Conservation (phyloP, 2,797 vertebrate species). For the Karalla daura region DNA sequence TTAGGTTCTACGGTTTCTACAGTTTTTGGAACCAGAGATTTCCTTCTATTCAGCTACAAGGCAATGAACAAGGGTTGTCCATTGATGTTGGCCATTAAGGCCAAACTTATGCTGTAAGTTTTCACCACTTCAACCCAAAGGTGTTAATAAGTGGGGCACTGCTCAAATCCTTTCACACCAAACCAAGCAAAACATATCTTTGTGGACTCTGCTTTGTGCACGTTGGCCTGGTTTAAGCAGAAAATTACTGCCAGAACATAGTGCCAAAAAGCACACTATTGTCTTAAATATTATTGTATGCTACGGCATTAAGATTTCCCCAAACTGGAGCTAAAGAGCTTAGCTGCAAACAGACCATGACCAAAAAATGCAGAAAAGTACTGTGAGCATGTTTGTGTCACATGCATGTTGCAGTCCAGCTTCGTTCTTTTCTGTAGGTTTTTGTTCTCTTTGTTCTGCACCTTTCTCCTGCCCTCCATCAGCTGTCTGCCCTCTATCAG, state of each 20-base stretch:
- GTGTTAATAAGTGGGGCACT: background rate
- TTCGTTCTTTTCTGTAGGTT: too few species aligned
- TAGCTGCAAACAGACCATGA: background rate
- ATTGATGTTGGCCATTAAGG: slow-evolving; percentile 27
- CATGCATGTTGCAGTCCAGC: too few species aligned
- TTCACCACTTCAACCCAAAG: slow-evolving; percentile 5
- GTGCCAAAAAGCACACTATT: background rate
- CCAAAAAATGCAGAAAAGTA: background rate
- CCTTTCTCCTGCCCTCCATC: too few species aligned
- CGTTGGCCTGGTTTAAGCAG: background rate
- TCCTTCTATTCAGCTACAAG: slow-evolving; percentile 13
- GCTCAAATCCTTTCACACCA: slow-evolving; percentile 4
- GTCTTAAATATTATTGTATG: slow-evolving; percentile 1
- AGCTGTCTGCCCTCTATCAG: too few species aligned
- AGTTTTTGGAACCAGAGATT: background rate
- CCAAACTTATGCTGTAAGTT: slow-evolving; percentile 17
- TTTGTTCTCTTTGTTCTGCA: too few species aligned
- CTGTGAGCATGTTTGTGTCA: background rate
- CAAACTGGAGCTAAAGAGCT: slow-evolving; percentile 10
- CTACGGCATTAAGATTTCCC: slow-evolving; percentile 3
- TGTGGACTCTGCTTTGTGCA: background rate
- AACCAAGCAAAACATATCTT: background rate
- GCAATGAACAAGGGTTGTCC: slow-evolving; percentile 18
- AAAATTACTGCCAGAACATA: background rate
- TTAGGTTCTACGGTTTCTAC: too few species aligned